Evolutionary conservation across 2,888 invertebrate genomes (phyloP).

Genomic region (Drosophila mayaguana): DNA sequence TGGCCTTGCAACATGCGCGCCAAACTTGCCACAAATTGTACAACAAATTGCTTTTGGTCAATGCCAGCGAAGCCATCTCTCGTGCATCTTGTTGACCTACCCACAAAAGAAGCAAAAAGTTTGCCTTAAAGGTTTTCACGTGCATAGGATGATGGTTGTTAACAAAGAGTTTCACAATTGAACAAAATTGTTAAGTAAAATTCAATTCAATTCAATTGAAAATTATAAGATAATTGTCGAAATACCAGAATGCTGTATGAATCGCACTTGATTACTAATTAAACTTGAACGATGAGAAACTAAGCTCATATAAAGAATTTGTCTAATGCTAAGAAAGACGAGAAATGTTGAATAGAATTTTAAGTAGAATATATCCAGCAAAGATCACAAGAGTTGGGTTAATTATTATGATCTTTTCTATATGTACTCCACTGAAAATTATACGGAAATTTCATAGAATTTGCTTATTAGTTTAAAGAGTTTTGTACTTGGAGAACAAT

Average conservation of each 20-base stretch:
- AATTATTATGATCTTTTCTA: no score
- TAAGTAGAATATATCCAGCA: no score
- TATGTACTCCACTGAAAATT: no score
- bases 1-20: slow-evolving; percentile 44
- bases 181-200: no score
- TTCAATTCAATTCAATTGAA: no score
- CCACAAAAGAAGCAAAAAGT: slow-evolving; percentile 11
- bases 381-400: no score
- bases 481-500: background rate
- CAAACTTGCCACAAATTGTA: slow-evolving; percentile 69
- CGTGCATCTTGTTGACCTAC: slow-evolving; percentile 50
- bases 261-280: background rate
- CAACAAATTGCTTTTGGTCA: slow-evolving; percentile 75
- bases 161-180: no score
- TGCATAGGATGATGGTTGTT: no score
- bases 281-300: background rate
- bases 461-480: background rate
- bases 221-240: no score
- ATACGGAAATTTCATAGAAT: background rate
- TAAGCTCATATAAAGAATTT: background rate
- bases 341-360: no score
- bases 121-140: slow-evolving; percentile 41
- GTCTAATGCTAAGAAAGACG: no score
- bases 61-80: slow-evolving; percentile 55
- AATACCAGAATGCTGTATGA: background rate